Percentiles rank a stretch among this genome's conserved stretches.
Conservation (phyloP, 2,888 invertebrate species). For the Hirtodrosophila cameraria region DNA sequence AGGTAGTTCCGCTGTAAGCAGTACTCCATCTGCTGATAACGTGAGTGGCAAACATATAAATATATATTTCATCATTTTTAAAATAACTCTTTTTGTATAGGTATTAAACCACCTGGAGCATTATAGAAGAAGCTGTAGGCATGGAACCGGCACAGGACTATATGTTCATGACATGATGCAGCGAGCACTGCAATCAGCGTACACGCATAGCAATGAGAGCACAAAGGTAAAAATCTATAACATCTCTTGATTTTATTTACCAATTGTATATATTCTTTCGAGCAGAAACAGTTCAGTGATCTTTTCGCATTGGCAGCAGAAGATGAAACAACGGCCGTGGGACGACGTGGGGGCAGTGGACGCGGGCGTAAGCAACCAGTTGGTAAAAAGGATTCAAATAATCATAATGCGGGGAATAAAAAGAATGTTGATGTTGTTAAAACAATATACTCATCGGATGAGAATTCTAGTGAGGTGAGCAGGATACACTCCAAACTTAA, state of each 20-base stretch:
- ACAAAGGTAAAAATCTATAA: constrained; percentile 86
- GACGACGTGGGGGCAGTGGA: constrained; percentile 87
- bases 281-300: constrained; percentile 93
- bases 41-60: constrained; percentile 78
- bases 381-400: constrained; percentile 85
- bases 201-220: constrained; percentile 93
- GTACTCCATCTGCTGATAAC: constrained; percentile 92
- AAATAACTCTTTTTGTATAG: constrained; percentile 84
- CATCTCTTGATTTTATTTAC: not conserved
- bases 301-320: constrained; percentile 95
- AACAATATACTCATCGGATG: constrained; percentile 90
- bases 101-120: constrained; percentile 96
- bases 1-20: constrained; percentile 88
- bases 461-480: constrained; percentile 92
- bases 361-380: constrained; percentile 87
- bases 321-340: constrained; percentile 89
- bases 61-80: not conserved
- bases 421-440: constrained; percentile 85
- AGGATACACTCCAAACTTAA: no score
- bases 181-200: constrained; percentile 94
- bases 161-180: constrained; percentile 96
- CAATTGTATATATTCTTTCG: not conserved
- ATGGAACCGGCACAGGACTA: constrained; percentile 89
- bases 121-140: constrained; percentile 89
- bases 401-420: constrained; percentile 83